Base-by-base conservation (phyloP, 2,113 vertebrate genomes). In the Tupaia tana region DNA sequence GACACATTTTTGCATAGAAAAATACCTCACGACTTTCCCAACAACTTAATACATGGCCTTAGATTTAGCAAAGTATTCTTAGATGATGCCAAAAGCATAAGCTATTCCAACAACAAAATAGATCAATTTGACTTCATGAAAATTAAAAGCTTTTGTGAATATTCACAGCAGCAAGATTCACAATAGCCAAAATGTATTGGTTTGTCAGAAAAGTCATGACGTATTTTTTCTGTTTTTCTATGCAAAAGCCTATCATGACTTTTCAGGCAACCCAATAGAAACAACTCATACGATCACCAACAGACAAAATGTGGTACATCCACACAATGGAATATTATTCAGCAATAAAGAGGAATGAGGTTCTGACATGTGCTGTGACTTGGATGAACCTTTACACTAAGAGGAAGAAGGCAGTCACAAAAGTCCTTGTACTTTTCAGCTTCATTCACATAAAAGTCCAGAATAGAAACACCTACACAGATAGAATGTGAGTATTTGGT, bases 51-150 rank as follows among this genome's bases (percentile, higher is more conserved):
- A 43, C 43, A 92, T 19, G 43, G 18, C 22, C 58, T 22, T 58
- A 6, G 59, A 90, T 67, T 93, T 59, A 77, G 43, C 82, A 87
- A 87, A 93, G 27, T 58, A 87, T 90, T 90, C 29, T 95, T 59
- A 87, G 31, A 93, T 82, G 22, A 75, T n/a, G 34, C n/a, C 63
- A 93, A 84, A 82, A 61, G 52, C 31, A 67, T 88, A 63, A 94
- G 27, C 43, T 43, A 43, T 43, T 43, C 43, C 25, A 95, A 93
- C 13, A 63, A 66, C 43, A 84, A 95, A 64, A 71, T 12, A 71
- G 34, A 64, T 58, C 61, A 85, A n/a, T 87, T 64, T 43, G 56
- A 64, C 34, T 81, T 64, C 20, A 64, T 29, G 22, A 93, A 82
- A 89, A 93, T 58, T 22, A 54, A 70, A 95, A 86, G 54, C 13